Percentiles rank a stretch among this genome's conserved stretches.
Conservation (phyloP, 2,113 vertebrate species). For the Labeo catla region DNA sequence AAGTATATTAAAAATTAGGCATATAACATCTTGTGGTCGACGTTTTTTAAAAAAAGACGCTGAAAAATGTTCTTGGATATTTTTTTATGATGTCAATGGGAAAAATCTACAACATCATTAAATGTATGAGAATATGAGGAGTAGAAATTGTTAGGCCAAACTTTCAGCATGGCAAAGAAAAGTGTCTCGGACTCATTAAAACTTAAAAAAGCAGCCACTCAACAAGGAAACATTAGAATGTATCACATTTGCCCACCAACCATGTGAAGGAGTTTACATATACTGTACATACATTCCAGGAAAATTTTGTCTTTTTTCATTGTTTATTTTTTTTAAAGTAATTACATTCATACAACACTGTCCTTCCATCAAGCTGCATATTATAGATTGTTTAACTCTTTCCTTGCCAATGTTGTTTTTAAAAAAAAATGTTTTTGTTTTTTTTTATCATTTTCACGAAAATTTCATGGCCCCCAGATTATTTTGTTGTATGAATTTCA, state of each 20-base stretch:
- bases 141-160: constrained; percentile 65
- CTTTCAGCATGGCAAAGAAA: constrained; percentile 65
- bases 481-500: no score
- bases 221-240: background rate
- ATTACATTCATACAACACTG: background rate
- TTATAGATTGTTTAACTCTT: no score
- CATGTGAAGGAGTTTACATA: background rate
- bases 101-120: constrained; percentile 73
- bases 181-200: constrained; percentile 70
- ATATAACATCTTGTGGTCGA: constrained; percentile 67
- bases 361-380: no score
- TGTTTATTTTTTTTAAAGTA: background rate
- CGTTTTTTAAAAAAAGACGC: constrained; percentile 45
- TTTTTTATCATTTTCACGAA: no score
- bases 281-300: background rate
- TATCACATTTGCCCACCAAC: background rate
- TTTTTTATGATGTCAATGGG: constrained; percentile 73
- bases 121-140: constrained; percentile 58
- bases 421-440: no score
- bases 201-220: constrained; percentile 8
- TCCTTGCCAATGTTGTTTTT: no score
- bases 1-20: constrained; percentile 66
- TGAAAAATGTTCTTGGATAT: constrained; percentile 63
- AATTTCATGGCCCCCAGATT: no score
- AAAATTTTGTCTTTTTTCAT: background rate